Base-by-base conservation (phyloP, 2,113 vertebrate genomes). In the Mustela nigripes region DNA sequence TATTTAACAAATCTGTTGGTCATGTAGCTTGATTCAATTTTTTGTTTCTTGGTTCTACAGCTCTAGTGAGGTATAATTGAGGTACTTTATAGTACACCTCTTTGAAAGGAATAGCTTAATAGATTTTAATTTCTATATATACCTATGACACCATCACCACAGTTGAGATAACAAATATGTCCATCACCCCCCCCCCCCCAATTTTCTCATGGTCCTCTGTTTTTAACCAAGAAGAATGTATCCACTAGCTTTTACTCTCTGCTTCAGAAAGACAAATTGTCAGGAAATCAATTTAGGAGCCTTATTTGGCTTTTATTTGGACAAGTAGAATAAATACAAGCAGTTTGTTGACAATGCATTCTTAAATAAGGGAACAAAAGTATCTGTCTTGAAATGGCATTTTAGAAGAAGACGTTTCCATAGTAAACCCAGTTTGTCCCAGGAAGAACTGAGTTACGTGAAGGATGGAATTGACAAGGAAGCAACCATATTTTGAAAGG, bases 391-490 rank as follows among this genome's bases (percentile, higher is more conserved):
- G 89, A 98, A 99, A 98, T 95, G 97, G 92, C 89, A 95, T 76
- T 97, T 98, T 96, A 88, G 95, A 96, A 98, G 98, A 96, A 78
- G 63, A n/a, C 96, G 98, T 98, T 98, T 98, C 94, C 94, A 95
- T 84, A 36, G 88, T 93, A 97, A 98, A 98, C 97, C 76, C 95
- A 98, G 96, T 94, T 98, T 98, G 98, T 98, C 97, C 98, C 96
- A 31, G 88, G 88, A 97, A 98, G 84, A 85, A 98, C 98, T 98
- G 98, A 76, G 97, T 31, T 95, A 76, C 79, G 96, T 94, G 95
- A 98, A 94, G 98, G 74, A 98, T 94, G 87, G 95, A 89, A 98
- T 92, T 97, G 85, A 98, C 98, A 98, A 98, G 82, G 78, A 97
- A 97, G 78, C 97, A 98, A 97, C 98, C 63, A 97, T 39, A 97